Evolutionary conservation across 37 sponge, comb jelly and placozoan species (phyloP), one percentile per base, ranked within the genome.

Genomic region (Eunapius fragilis): DNA sequence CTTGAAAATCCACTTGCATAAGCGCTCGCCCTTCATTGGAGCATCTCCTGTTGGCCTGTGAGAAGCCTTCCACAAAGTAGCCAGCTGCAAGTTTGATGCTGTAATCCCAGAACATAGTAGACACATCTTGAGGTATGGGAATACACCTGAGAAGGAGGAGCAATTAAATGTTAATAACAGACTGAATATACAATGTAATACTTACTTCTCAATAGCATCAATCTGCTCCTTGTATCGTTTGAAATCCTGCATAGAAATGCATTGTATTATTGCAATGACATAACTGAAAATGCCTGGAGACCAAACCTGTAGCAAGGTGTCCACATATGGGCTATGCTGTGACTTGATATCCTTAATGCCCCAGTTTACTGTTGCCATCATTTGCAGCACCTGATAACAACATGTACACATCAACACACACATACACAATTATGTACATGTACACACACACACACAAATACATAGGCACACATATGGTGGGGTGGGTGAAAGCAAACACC

Each of bases 1-100:
- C 96, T 69, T 98, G 98, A 37, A 89, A 98, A 72, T 98, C 98
- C 25, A 98, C 81, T 35, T 98, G 98, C 98, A 98, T 98, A 70
- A 96, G 82, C n/a, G 98, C 98, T 38, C 98, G 58, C 0, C 98
- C 97, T 81, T 97, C 96, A 92, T 97, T 96, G 82, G 90, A 91
- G 76, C 97, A 96, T 49, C 83, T 93, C 73, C 91, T 94, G 58
- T 1, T 58, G 32, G 85, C 92, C 69, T 88, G 88, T 14, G 95
- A 49, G 75, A 96, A 96, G 7, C 96, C 97, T 68, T 96, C 97
- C 30, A 96, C 95, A 83, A 96, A 96, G 23, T 81, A 84, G 22
- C 78, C 33, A 48, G 89, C 90, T 27, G 90, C 83, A 25, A 79
- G 77, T 27, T 25, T 25, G 22, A 94, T 82, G 30, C 83, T 85